These are phyloP conservation scores for Macquaria ambigua DNA, from an alignment of 2,113 vertebrate species.

Conservation along the genomic window DNA sequence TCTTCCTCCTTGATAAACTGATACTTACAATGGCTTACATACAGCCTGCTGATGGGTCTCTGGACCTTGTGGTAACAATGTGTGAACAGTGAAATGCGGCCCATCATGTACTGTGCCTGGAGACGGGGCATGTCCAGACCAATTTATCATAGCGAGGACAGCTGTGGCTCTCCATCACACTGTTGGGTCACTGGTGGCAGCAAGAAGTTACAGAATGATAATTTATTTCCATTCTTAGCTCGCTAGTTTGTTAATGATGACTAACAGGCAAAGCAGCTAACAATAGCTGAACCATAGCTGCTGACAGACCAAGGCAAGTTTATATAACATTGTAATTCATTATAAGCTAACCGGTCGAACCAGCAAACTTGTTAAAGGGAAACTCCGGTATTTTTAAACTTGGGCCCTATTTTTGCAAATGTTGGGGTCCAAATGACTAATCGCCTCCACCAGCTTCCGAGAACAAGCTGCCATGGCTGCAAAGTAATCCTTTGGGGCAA, in stretches of 20 bases:
- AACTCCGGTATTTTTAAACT: no score
- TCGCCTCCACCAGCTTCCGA: no score
- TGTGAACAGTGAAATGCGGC: background rate
- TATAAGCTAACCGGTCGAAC: background rate
- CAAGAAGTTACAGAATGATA: background rate
- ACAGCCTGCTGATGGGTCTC: background rate
- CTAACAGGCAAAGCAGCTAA: background rate
- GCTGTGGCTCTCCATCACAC: background rate
- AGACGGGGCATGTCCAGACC: background rate
- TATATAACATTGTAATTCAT: background rate
- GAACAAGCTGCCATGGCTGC: no score
- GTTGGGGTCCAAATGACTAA: no score
- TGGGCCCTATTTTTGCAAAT: no score
- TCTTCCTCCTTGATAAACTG: conserved; percentile 16
- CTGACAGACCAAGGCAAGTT: background rate
- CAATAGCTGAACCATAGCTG: no score
- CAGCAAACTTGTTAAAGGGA: background rate
- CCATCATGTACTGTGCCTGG: background rate
- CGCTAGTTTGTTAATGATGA: background rate
- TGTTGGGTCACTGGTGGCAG: background rate
- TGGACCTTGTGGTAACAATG: background rate
- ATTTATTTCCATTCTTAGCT: background rate
- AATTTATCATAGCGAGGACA: background rate
- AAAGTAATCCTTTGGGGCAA: no score
- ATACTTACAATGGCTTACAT: conserved; percentile 12